Evolutionary conservation across 2,888 invertebrate species (phyloP), one percentile per base, ranked within the genome.

Genomic region (Dioctria rufipes): DNA sequence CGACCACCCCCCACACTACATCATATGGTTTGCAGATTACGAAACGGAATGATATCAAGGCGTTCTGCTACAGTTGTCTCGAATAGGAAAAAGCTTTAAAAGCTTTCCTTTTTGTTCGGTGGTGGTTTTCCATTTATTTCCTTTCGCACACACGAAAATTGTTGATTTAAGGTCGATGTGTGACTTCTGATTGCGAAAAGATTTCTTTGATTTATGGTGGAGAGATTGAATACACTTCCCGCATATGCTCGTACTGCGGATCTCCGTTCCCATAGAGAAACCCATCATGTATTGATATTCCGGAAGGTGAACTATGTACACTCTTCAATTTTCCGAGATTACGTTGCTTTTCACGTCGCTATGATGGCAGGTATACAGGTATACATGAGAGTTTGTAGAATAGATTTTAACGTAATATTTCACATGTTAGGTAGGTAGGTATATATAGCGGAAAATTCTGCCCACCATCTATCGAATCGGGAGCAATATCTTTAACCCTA

Each of bases 91-190:
- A 42, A 77, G 63, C 77, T 39, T 43, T 63, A 77, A 61, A 43
- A 77, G 61, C 77, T 9, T 43, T 60, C 63, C 49, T 63, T 63
- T 77, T 61, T 63, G 63, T 39, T 54, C 63, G 37, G 25, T 25
- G 25, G 25, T 25, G 51, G 78, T 13, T 66, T 78, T 66, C 66
- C 51, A 78, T 66, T 66, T 61, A 66, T 66, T 78, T 78, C 66
- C 66, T 39, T 78, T 51, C 65, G 78, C 54, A 66, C n/a, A 63
- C 42, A 77, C 77, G 25, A 77, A 77, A 77, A 77, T 77, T 77
- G 77, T 80, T 80, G 80, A 80, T 80, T 80, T 80, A 80, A 80
- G 80, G 80, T 46, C 80, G 69, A 80, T 69, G 60, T 80, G 69
- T 80, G 80, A 69, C 80, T 80, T 60, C 58, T 77, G 80, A 80